Evolutionary conservation across 2,797 vertebrate genomes (phyloP).

Genomic region (Neostethus bicornis): DNA sequence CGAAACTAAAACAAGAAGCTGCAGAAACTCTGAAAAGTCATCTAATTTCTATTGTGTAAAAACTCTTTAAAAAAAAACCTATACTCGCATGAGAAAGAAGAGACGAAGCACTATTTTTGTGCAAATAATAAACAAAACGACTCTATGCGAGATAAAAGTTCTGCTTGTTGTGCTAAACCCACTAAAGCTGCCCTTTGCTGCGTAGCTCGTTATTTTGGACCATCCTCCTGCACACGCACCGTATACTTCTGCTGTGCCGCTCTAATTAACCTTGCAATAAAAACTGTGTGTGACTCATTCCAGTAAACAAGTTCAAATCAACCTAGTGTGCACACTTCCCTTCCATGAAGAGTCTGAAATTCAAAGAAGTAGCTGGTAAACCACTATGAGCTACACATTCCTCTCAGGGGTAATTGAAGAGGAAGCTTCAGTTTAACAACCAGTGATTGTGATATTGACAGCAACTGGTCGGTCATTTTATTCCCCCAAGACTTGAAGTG

Average conservation of each 20-base stretch:
- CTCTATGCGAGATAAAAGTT: conserved; percentile 4
- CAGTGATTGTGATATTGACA: neutral
- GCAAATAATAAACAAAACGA: conserved; percentile 15
- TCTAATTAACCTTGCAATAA: conserved; percentile 37
- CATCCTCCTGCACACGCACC: conserved; percentile 1
- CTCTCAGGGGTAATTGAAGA: conserved; percentile 3
- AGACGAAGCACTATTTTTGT: conserved; percentile 7
- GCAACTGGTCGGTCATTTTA: too few species aligned
- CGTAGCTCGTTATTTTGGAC: conserved; percentile 42
- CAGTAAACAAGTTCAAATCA: conserved; percentile 14
- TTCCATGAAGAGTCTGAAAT: neutral
- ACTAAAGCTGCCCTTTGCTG: conserved; percentile 12
- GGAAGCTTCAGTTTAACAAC: neutral
- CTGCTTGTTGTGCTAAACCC: conserved; percentile 9
- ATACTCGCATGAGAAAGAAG: neutral
- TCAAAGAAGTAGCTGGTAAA: conserved; percentile 13
- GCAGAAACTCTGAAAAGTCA: conserved; percentile 1
- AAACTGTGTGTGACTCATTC: conserved; percentile 19
- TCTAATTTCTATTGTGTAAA: conserved; percentile 2
- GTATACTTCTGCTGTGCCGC: conserved; percentile 11
- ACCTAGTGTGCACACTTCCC: conserved; percentile 6
- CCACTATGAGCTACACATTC: neutral
- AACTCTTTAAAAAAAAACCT: neutral
- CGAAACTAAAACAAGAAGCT: neutral
- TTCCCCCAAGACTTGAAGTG: too few species aligned